Conservation (phyloP, 2,888 invertebrate genomes). For the Sesia bembeciformis region DNA sequence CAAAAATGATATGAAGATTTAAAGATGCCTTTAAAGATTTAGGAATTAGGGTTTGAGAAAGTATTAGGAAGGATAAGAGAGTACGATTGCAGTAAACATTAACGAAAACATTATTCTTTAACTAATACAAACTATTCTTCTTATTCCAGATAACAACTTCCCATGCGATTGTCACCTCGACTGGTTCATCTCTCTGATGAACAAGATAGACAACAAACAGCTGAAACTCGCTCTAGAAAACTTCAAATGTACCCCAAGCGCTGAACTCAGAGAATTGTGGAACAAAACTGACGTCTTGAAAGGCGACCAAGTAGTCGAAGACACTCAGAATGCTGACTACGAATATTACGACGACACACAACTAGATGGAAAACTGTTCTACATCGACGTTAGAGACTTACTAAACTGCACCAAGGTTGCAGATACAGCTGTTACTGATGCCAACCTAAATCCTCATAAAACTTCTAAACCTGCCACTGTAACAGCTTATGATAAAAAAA, state of each 20-base stretch:
- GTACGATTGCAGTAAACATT: too few species aligned
- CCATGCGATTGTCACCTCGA: conserved; percentile 55
- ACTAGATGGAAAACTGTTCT: conserved; percentile 58
- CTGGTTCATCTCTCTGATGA: conserved; percentile 47
- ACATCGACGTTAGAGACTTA: conserved; percentile 46
- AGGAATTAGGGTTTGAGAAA: too few species aligned
- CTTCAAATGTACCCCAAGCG: conserved; percentile 47
- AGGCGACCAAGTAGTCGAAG: conserved; percentile 21
- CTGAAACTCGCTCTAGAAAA: conserved; percentile 47
- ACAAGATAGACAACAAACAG: conserved; percentile 42
- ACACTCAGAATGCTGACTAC: conserved; percentile 32
- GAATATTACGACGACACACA: conserved; percentile 63
- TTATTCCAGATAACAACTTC: conserved; percentile 48
- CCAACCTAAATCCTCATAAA: conserved; percentile 10
- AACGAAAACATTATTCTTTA: not conserved
- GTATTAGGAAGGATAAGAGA: too few species aligned
- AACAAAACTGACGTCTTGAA: conserved; percentile 36
- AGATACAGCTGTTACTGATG: not conserved
- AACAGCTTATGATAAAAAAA: conserved; percentile 3
- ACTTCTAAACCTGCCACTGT: conserved; percentile 10
- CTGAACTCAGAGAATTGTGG: conserved; percentile 39
- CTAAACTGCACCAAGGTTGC: conserved; percentile 32
- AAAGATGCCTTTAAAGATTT: not conserved
- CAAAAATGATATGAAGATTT: too few species aligned
- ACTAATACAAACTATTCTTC: not conserved